phyloP scores from a whole-genome alignment of 2,113 vertebrate genomes.

The Misgurnus anguillicaudatus region DNA sequence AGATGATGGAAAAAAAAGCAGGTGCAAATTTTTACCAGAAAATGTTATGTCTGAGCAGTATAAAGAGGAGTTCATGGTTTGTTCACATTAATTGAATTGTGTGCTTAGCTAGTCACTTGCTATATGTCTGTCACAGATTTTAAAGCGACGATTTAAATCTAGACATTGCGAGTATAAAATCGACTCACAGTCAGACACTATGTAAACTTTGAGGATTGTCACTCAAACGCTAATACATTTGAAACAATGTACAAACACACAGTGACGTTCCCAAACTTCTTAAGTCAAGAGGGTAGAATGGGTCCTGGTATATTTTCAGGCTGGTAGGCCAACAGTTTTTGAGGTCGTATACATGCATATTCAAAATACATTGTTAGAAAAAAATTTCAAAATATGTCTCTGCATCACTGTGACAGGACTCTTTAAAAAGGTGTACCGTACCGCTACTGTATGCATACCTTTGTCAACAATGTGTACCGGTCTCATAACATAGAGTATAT shows the following conservation, averaged over 20 bases:
- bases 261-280: neutral
- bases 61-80: neutral
- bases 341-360: no score
- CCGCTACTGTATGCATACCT: no score
- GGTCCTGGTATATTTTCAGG: neutral
- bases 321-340: neutral
- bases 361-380: neutral
- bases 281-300: neutral
- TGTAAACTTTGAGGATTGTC: slow-evolving; percentile 26
- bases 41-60: neutral
- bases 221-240: slow-evolving; percentile 34
- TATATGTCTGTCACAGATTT: neutral
- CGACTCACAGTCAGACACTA: slow-evolving; percentile 41
- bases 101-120: neutral
- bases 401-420: no score
- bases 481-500: no score
- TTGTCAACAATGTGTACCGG: no score
- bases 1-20: neutral
- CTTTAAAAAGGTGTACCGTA: no score
- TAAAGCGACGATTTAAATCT: slow-evolving; percentile 26
- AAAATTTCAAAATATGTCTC: no score
- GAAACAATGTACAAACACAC: slow-evolving; percentile 38
- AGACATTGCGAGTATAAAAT: slow-evolving; percentile 29
- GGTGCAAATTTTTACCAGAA: neutral
- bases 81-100: slow-evolving; percentile 8